Evolutionary conservation across 2,113 vertebrate genomes (phyloP).

Genomic region (Siphamia tubifer): DNA sequence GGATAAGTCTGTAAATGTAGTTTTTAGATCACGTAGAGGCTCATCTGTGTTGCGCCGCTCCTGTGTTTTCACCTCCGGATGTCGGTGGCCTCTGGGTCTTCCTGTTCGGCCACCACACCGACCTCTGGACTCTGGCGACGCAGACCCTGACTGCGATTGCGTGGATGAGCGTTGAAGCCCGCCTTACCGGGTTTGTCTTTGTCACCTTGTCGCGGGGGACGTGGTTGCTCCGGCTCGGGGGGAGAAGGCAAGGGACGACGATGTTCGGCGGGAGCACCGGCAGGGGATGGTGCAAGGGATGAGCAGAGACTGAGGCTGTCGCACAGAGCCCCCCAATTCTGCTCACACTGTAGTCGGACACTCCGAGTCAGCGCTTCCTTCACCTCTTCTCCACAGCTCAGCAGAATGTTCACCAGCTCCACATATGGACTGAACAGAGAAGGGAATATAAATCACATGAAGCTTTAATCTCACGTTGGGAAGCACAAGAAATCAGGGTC

Average conservation of each 20-base stretch:
- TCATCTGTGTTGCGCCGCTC: constrained; percentile 32
- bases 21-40: constrained; percentile 37
- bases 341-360: constrained; percentile 91
- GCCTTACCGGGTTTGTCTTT: constrained; percentile 86
- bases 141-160: constrained; percentile 76
- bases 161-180: constrained; percentile 76
- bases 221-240: constrained; percentile 75
- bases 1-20: constrained; percentile 56
- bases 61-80: constrained; percentile 91
- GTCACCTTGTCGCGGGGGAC: constrained; percentile 71
- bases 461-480: constrained; percentile 5
- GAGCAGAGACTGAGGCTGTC: constrained; percentile 94
- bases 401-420: constrained; percentile 93
- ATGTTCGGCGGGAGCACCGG: constrained; percentile 66
- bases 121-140: constrained; percentile 83
- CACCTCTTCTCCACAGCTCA: constrained; percentile 94
- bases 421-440: constrained; percentile 87
- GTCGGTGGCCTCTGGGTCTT: constrained; percentile 87
- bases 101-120: constrained; percentile 82
- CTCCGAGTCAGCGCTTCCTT: constrained; percentile 91
- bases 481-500: neutral
- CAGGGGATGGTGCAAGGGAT: constrained; percentile 65
- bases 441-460: constrained; percentile 27
- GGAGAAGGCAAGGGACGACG: constrained; percentile 64
- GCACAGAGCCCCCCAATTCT: constrained; percentile 95